Base-by-base conservation (phyloP, 1,140 invertebrate genomes). In the Druon quercuslanigerum region DNA sequence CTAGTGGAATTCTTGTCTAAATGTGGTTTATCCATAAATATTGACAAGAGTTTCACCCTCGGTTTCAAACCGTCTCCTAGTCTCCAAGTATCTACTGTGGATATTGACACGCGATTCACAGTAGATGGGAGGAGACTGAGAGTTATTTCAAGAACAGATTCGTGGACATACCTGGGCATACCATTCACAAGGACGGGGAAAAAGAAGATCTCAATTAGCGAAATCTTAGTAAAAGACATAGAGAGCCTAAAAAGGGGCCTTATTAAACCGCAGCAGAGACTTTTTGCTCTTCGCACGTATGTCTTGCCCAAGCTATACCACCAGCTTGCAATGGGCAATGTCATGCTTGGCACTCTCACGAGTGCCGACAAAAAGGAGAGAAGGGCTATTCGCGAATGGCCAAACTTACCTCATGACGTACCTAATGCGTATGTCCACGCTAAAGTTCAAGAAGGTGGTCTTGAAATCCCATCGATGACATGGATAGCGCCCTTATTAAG, bases 201-300 rank as follows among this genome's bases (percentile, higher is more conserved):
- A 25, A 13, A 56, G 54, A 14, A 76, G 54, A 50, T 57, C 79
- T 6, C 73, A 79, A 25, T 40, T 76, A 20, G 9, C 33, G 0
- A 25, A 25, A 25, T 25, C 25, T 3, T 76, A 60, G 4, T 79
- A 19, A 17, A 19, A 0, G 33, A 77, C 70, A 25, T 88, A 2
- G 66, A 71, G 4, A 82, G 85, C 7, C 78, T 89, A 20, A 79
- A 77, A 82, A 71, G 77, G 85, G 86, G 16, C 84, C 87, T 8
- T 78, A n/a, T 91, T 4, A 89, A 87, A 71, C 85, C 86, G 14
- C 84, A 87, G 19, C 88, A 89, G 74, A 74, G 88, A 77, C 60
- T n/a, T n/a, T n/a, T n/a, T n/a, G n/a, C n/a, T n/a, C n/a, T n/a
- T n/a, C n/a, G n/a, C n/a, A n/a, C n/a, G 0, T 82, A 83, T 71